Conservation (phyloP, 2,888 invertebrate species). For the Acrobasis repandana region DNA sequence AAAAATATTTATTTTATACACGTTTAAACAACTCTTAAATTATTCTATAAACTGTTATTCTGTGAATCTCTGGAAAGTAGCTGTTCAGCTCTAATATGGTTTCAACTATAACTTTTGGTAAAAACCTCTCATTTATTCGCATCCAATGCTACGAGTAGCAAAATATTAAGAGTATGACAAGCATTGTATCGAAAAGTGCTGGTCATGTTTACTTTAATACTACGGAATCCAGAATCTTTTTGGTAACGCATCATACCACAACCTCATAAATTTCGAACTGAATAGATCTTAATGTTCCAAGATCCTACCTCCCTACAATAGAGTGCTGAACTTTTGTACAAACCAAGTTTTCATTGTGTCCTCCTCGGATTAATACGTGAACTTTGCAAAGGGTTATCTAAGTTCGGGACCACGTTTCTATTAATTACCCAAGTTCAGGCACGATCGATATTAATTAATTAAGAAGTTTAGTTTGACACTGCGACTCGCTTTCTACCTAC, state of each 20-base stretch:
- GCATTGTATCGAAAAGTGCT: no score
- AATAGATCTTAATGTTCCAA: constrained; percentile 26
- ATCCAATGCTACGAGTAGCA: no score
- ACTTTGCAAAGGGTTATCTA: constrained; percentile 74
- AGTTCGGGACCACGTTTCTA: constrained; percentile 73
- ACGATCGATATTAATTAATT: constrained; percentile 73
- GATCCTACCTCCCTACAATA: constrained; percentile 46
- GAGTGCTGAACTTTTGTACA: constrained; percentile 51
- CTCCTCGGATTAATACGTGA: constrained; percentile 71
- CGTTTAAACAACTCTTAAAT: no score
- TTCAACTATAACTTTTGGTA: no score
- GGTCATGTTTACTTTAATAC: no score
- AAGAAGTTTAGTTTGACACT: constrained; percentile 50
- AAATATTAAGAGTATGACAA: no score
- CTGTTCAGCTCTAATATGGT: no score
- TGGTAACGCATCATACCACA: neutral
- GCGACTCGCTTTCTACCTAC: constrained; percentile 30
- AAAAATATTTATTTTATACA: no score
- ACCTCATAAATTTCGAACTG: neutral
- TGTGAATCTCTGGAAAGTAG: no score
- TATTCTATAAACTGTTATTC: no score
- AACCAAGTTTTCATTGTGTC: constrained; percentile 67
- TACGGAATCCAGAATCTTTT: no score
- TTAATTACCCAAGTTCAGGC: constrained; percentile 71
- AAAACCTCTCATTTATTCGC: no score